Percentiles rank a stretch among this genome's conserved stretches.
Conservation (phyloP, 2,888 invertebrate genomes). For the Nymphalis c-album region DNA sequence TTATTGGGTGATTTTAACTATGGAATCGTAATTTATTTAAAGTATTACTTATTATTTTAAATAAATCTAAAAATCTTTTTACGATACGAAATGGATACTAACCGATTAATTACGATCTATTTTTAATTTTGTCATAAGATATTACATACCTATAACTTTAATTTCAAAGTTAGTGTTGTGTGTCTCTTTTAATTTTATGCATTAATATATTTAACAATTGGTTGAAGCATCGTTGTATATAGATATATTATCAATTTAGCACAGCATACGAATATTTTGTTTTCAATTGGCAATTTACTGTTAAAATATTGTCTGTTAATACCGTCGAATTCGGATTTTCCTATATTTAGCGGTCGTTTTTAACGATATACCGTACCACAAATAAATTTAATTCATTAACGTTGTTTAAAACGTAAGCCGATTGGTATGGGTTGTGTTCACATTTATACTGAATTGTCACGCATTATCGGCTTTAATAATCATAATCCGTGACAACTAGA, state of each 20-base stretch:
- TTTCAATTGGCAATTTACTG: constrained; percentile 27
- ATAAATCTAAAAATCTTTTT: no score
- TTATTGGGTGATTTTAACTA: no score
- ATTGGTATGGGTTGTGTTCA: not conserved
- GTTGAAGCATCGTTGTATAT: constrained; percentile 19
- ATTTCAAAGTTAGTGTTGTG: no score
- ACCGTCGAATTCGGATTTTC: constrained; percentile 18
- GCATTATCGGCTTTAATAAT: constrained; percentile 4
- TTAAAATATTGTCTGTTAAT: constrained; percentile 31
- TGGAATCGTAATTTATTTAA: no score
- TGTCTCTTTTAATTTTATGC: no score
- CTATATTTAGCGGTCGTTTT: constrained; percentile 5
- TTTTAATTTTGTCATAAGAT: no score
- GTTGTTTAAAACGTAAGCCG: constrained; percentile 14
- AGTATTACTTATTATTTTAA: no score
- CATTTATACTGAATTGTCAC: not conserved
- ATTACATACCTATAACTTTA: no score
- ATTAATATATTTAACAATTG: not conserved
- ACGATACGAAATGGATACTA: no score
- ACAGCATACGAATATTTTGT: constrained; percentile 19
- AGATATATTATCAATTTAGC: constrained; percentile 23
- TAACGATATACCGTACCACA: not conserved
- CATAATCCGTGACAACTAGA: constrained; percentile 2
- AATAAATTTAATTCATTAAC: constrained; percentile 18
- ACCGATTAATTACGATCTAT: no score